phyloP scores from a whole-genome alignment of 2,888 invertebrate genomes.

The Podabrus alpinus region DNA sequence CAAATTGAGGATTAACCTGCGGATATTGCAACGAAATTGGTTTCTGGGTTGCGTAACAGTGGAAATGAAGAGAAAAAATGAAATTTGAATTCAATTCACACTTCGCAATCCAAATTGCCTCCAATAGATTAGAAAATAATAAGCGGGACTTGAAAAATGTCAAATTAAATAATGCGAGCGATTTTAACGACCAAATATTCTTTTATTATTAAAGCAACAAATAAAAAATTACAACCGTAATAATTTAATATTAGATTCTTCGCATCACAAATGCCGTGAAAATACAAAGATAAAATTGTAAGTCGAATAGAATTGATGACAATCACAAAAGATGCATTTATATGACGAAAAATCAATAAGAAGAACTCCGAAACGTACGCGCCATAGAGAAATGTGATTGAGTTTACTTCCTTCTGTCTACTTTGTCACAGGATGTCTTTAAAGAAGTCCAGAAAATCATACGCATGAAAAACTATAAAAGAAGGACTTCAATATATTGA shows the following conservation, averaged over 20 bases:
- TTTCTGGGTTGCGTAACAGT: constrained; percentile 21
- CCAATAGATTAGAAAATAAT: not conserved
- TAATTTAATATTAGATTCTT: constrained; percentile 1
- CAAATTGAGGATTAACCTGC: constrained; percentile 24
- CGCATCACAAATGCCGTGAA: not conserved
- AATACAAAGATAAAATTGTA: constrained; percentile 2
- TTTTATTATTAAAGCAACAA: not conserved
- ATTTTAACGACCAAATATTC: not conserved
- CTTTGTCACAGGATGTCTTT: constrained; percentile 32
- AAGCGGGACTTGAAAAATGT: not conserved
- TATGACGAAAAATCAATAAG: constrained; percentile 26
- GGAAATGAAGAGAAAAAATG: constrained; percentile 23
- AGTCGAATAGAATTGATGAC: constrained; percentile 3
- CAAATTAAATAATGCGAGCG: not conserved
- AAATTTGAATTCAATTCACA: constrained; percentile 15
- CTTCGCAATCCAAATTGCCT: constrained; percentile 1
- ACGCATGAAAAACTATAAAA: constrained; percentile 58
- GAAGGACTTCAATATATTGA: constrained; percentile 37
- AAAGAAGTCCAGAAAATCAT: constrained; percentile 36
- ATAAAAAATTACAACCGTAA: not conserved
- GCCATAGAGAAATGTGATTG: constrained; percentile 27
- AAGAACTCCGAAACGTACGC: constrained; percentile 18
- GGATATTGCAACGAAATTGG: constrained; percentile 27
- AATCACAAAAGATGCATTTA: constrained; percentile 25
- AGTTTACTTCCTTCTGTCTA: constrained; percentile 29